Evolutionary conservation across 2,888 invertebrate species (phyloP), one percentile per base, ranked within the genome.

Genomic region (Sthenelais limicola): DNA sequence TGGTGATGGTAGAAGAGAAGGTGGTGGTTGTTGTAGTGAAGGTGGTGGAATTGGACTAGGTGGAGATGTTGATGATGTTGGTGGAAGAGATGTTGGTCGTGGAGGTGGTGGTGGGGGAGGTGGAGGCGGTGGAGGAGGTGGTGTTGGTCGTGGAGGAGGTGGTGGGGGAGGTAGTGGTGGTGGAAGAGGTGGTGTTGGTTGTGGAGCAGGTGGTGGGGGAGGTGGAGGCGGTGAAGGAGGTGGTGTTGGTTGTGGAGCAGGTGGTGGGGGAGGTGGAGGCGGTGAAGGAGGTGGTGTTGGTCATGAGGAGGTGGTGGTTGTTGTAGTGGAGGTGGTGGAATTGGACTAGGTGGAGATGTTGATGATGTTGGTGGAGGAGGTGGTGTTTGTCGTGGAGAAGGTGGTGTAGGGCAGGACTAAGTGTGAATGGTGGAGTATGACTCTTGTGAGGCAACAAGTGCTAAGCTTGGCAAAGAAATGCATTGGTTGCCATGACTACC

Each of bases 141-240:
- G 12, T 9, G 56, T 3, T 26, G 28, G 26, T 15, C 28, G 56
- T 24, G 56, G 21, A 28, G 56, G 21, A 56, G 26, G 9, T 9
- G 56, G 56, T 56, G 56, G 56, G 3, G 56, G 56, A 4, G 30
- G n/a, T 26, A 30, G 32, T n/a, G 56, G 56, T 26, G 56, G 21
- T 9, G 56, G 32, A 7, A 5, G 7, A 7, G 56, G 56, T 24
- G 56, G 21, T 7, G 26, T 24, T 56, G 56, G 26, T 28, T n/a
- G 7, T 26, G 28, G 26, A n/a, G 56, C 7, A 28, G 43, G 43
- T 43, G 43, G 43, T 43, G 43, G 43, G 12, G 43, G 43, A 12
- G 43, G 43, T 43, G 43, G 43, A 12, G 18, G 43, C 24, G 52
- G 52, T 52, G 52, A n/a, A 28, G 56, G 56, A n/a, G 24, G 24